These are phyloP conservation scores for Geotrypetes seraphini DNA, from an alignment of 2,797 vertebrate genomes.

Conservation along the genomic window DNA sequence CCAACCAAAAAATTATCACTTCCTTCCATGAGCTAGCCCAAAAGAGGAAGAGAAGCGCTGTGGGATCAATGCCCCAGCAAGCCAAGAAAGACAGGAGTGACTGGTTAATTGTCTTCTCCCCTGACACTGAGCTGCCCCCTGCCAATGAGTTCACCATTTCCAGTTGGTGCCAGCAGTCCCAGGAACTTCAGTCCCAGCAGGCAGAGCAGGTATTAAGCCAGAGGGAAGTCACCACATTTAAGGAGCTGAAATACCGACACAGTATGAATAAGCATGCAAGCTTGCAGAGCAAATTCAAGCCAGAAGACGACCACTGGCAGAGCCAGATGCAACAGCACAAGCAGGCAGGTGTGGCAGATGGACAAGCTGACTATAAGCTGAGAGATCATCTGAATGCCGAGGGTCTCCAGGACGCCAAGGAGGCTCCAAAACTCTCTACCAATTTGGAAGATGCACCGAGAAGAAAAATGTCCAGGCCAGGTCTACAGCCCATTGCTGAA, in stretches of 20 bases:
- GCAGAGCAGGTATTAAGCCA: slow-evolving; percentile 6
- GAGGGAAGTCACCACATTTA: slow-evolving; percentile 71
- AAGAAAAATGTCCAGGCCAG: slow-evolving; percentile 44
- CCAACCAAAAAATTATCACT: slow-evolving; percentile 55
- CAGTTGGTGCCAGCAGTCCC: not conserved
- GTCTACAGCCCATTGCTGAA: slow-evolving; percentile 60
- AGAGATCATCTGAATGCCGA: slow-evolving; percentile 4
- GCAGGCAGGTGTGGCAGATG: fast-evolving
- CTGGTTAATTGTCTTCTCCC: slow-evolving; percentile 91
- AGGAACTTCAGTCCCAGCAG: not conserved
- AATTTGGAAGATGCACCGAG: slow-evolving; percentile 14
- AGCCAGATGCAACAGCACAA: not conserved
- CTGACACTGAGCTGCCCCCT: slow-evolving; percentile 64
- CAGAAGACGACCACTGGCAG: too few relatives aligned
- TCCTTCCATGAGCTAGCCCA: slow-evolving; percentile 83
- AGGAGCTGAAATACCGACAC: slow-evolving; percentile 71
- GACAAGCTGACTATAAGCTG: slow-evolving; percentile 25
- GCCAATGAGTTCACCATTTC: slow-evolving; percentile 19
- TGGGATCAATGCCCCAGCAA: slow-evolving; percentile 30
- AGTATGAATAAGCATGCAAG: slow-evolving; percentile 40
- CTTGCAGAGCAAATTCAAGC: slow-evolving; percentile 1
- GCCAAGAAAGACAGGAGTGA: slow-evolving; percentile 70
- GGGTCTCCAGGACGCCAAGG: fast-evolving
- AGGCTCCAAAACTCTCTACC: slow-evolving; percentile 1
- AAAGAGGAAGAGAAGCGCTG: slow-evolving; percentile 55